Evolutionary conservation across 2,888 invertebrate genomes (phyloP), one percentile per base, ranked within the genome.

Genomic region (Nomada ruficornis): DNA sequence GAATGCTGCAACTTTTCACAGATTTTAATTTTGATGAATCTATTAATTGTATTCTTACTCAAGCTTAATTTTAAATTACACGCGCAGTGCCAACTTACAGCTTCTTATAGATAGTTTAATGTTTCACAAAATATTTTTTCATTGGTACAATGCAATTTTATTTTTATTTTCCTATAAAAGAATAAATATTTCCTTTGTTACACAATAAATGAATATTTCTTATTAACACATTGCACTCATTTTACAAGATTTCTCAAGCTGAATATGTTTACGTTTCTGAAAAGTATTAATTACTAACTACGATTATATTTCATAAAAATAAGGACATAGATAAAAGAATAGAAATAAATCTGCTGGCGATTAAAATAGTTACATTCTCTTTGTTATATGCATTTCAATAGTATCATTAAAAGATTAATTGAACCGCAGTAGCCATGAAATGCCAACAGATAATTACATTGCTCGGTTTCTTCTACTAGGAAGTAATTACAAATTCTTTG

Each of bases 31-130:
- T 55, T 2, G 50, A 44, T 52, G 42, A 18, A 52, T 20, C 13
- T 18, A 15, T 60, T 50, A 29, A 55, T 10, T 15, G 20, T 44
- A 11, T 44, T 63, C 68, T 3, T 44, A 57, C 29, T 36, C 42
- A 13, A 15, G 44, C 44, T 80, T 52, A 5, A 36, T 29, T 52
- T 50, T 15, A 29, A 36, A 42, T 29, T 23, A 54, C 52, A 3
- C 50, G 29, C 76, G 52, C 44, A 74, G 23, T 9, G 20, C 54
- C 15, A 20, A 50, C 23, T 62, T 29, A 36, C n/a, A 20, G 77
- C 62, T 77, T 78, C 11, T 62, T 68, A 47, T 18, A 42, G 23
- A 60, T 26, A 36, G 13, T 77, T 55, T 62, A 5, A 20, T 13
- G 47, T 44, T 7, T 20, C 20, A 26, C n/a, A 0, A n/a, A 23